Evolutionary conservation across 2,797 vertebrate genomes (phyloP).

Genomic region (Xyrichtys novacula): DNA sequence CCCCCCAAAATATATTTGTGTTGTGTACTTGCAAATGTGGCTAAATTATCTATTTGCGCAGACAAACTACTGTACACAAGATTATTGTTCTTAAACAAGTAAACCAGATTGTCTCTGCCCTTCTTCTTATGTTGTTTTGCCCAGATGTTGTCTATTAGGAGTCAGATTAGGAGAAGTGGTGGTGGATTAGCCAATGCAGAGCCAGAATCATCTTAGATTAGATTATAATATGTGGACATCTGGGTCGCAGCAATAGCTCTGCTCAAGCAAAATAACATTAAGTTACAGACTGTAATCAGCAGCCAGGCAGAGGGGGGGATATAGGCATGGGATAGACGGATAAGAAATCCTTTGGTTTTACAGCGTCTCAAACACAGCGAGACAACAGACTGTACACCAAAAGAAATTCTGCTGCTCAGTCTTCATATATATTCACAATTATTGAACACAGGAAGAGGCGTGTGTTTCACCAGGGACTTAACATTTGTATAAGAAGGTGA

Average conservation of each 20-base stretch:
- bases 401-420: constrained; percentile 35
- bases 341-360: constrained; percentile 63
- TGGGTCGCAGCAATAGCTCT: constrained; percentile 74
- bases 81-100: constrained; percentile 71
- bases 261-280: constrained; percentile 77
- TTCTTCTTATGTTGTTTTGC: constrained; percentile 51
- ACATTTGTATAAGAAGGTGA: constrained; percentile 72
- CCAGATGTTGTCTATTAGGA: constrained; percentile 79
- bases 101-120: constrained; percentile 66
- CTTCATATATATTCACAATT: constrained; percentile 52
- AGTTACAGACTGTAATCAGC: constrained; percentile 78
- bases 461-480: constrained; percentile 44
- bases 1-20: constrained; percentile 34
- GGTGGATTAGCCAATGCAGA: constrained; percentile 81
- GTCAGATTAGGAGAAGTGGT: constrained; percentile 76
- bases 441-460: constrained; percentile 42
- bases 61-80: constrained; percentile 66
- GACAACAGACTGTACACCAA: constrained; percentile 51
- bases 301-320: constrained; percentile 62
- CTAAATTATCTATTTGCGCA: constrained; percentile 54
- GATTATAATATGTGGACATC: constrained; percentile 82
- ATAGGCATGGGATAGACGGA: constrained; percentile 64
- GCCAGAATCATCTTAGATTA: constrained; percentile 78
- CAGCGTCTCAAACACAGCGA: constrained; percentile 65
- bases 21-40: constrained; percentile 49